These are phyloP conservation scores for Drosophila funebris DNA, from an alignment of 1,140 invertebrate genomes.

Conservation along the genomic window DNA sequence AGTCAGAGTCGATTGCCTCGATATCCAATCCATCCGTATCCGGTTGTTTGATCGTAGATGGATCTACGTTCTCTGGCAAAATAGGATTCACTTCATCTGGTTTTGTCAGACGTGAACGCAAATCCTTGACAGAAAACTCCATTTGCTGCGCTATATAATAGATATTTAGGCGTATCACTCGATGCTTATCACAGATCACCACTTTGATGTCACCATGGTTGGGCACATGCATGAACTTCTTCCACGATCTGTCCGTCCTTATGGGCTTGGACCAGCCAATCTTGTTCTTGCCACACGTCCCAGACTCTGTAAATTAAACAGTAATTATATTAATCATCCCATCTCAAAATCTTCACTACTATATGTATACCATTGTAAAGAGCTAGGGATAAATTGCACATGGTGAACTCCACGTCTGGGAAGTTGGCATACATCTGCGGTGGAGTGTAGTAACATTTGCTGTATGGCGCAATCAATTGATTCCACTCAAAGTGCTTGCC, in stretches of 20 bases:
- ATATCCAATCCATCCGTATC: not conserved
- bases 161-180: slow-evolving; percentile 68
- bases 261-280: slow-evolving; percentile 84
- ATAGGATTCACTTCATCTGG: slow-evolving; percentile 26
- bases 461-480: slow-evolving; percentile 59
- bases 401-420: slow-evolving; percentile 75
- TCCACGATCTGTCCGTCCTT: slow-evolving; percentile 84
- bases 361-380: slow-evolving; percentile 45
- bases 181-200: slow-evolving; percentile 84
- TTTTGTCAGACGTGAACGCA: slow-evolving; percentile 65
- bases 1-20: slow-evolving; percentile 16
- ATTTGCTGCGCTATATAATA: slow-evolving; percentile 77
- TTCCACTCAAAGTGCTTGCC: slow-evolving; percentile 79
- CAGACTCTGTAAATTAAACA: slow-evolving; percentile 9
- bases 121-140: slow-evolving; percentile 79
- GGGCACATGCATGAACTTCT: slow-evolving; percentile 89
- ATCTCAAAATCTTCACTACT: too few relatives aligned
- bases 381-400: slow-evolving; percentile 76
- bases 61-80: not conserved
- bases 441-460: slow-evolving; percentile 77
- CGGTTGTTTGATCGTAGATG: too few relatives aligned
- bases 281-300: slow-evolving; percentile 37
- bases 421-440: slow-evolving; percentile 77
- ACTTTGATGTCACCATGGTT: slow-evolving; percentile 89
- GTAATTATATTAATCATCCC: too few relatives aligned